Evolutionary conservation across 2,113 vertebrate species (phyloP), one percentile per base, ranked within the genome.

Genomic region (Colistium nudipinnis): DNA sequence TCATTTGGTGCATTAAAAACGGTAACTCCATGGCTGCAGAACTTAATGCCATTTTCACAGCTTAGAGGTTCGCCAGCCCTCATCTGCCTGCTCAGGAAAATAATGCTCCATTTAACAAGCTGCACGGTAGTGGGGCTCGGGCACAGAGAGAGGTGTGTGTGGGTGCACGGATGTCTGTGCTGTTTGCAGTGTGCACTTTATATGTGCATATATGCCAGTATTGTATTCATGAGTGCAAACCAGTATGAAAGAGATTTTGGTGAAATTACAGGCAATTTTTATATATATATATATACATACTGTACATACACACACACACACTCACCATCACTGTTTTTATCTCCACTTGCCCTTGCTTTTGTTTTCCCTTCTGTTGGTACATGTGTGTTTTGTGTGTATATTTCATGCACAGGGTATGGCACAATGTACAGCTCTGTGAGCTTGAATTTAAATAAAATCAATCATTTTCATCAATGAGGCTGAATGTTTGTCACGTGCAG

Each of bases 71-170:
- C 70, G 73, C 55, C 69, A 72, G 82, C 44, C 24, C 59, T 87
- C 81, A 81, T 89, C 67, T 86, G 80, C 62, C 62, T 17, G 47
- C 79, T 82, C 63, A 80, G 74, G 35, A 82, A 76, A 82, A 82
- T 68, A 75, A 80, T 74, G 75, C 59, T 74, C 70, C 61, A 80
- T 75, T 81, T 82, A 80, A 83, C 55, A 70, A 66, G 66, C 49
- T 60, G 55, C 48, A 59, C 36, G 47, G 65, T 38, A 48, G 44
- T 24, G 35, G 25, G 78, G 49, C 61, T 65, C 44, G 49, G 56
- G 43, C 70, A 47, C 44, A 73, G 28, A 76, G 16, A 70, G 1
- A 20, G 2, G 43, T 44, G 43, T 20, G n/a, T 20, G 43, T 11
- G 9, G 7, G 35, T 11, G 35, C 9, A 11, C 10, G 39, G 0